Percentiles rank a stretch among this genome's conserved stretches.
phyloP scores from a whole-genome alignment of 2,888 invertebrate genomes.

The Panopea generosa region DNA sequence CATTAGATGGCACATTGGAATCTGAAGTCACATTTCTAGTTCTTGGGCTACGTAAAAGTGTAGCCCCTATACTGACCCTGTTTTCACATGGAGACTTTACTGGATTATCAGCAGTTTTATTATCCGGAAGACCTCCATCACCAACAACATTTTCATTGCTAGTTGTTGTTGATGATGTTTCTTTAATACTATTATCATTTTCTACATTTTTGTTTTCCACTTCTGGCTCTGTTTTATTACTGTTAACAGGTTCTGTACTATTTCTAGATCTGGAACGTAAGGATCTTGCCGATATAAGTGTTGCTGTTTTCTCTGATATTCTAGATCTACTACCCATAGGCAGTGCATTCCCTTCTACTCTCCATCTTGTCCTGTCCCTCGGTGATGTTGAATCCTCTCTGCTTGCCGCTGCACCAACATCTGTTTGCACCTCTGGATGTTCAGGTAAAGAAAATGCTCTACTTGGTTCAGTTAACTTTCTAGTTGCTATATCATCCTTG shows the following conservation, averaged over 20 bases:
- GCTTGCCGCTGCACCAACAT: neutral
- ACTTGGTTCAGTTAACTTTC: neutral
- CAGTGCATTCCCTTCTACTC: conserved; percentile 33
- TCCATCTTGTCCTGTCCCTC: conserved; percentile 48
- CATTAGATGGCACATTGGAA: conserved; percentile 53
- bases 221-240: neutral
- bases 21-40: conserved; percentile 28
- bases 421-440: neutral
- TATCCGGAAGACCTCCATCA: conserved; percentile 5
- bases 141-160: conserved; percentile 9
- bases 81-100: conserved; percentile 10
- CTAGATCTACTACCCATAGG: conserved; percentile 33
- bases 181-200: neutral
- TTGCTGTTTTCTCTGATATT: conserved; percentile 43
- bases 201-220: neutral
- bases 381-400: neutral
- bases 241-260: neutral
- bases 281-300: conserved; percentile 50
- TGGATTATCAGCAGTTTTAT: conserved; percentile 1
- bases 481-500: conserved; percentile 24
- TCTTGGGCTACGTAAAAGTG: conserved; percentile 58
- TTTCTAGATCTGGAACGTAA: conserved; percentile 6
- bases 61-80: conserved; percentile 38
- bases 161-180: neutral
- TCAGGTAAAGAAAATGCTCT: conserved; percentile 2